Evolutionary conservation across 2,113 vertebrate species (phyloP).

Genomic region (Etia nguti): DNA sequence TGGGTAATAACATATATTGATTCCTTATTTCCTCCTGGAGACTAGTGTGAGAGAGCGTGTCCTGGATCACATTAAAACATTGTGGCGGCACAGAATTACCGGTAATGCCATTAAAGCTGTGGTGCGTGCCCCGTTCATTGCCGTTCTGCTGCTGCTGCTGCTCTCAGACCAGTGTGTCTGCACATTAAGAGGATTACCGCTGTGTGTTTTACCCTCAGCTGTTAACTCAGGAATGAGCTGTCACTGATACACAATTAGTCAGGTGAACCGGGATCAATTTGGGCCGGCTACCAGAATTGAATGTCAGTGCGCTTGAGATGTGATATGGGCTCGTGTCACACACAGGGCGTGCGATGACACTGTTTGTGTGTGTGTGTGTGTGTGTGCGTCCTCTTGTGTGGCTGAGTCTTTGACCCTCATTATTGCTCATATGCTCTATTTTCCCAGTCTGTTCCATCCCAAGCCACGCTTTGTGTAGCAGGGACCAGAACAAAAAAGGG

Average conservation of each 20-base stretch:
- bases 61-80: constrained; percentile 53
- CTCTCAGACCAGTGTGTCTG: constrained; percentile 39
- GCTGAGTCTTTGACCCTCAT: constrained; percentile 33
- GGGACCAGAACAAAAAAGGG: constrained; percentile 24
- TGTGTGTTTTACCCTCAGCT: constrained; percentile 52
- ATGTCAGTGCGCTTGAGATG: constrained; percentile 25
- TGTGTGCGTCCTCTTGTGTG: not conserved
- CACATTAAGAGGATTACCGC: constrained; percentile 65
- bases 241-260: constrained; percentile 49
- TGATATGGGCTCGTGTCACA: constrained; percentile 14
- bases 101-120: constrained; percentile 72
- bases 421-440: constrained; percentile 11
- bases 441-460: constrained; percentile 20
- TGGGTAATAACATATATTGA: constrained; percentile 53
- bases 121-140: constrained; percentile 10
- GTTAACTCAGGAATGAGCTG: constrained; percentile 53
- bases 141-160: not conserved
- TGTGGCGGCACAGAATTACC: constrained; percentile 64
- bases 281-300: constrained; percentile 30
- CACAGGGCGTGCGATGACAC: not conserved
- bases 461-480: constrained; percentile 13
- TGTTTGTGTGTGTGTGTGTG: not conserved
- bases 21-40: constrained; percentile 52
- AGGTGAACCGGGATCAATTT: constrained; percentile 48
- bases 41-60: constrained; percentile 14